These are phyloP conservation scores for Pipistrellus pipistrellus DNA, from an alignment of 2,797 vertebrate genomes.

Conservation along the genomic window DNA sequence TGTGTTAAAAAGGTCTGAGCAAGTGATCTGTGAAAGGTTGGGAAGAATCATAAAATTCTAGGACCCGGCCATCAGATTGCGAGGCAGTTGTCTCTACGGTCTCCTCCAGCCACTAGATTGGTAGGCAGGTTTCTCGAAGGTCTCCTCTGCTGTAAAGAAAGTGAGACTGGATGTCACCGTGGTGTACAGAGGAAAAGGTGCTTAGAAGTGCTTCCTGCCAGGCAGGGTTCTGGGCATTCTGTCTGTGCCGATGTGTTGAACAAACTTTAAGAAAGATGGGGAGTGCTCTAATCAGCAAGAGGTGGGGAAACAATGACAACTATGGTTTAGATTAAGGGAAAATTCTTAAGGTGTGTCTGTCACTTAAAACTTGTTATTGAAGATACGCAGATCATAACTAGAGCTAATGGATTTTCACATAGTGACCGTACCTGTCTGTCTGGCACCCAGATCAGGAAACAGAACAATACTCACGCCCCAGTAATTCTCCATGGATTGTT, in stretches of 20 bases:
- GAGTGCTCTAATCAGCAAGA: background rate
- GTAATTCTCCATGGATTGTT: background rate
- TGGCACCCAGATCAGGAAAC: background rate
- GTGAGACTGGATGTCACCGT: accelerated
- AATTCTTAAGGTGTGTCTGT: background rate
- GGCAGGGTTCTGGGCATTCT: background rate
- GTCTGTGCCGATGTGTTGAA: background rate
- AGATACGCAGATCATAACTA: background rate
- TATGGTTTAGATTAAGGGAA: conserved; percentile 3
- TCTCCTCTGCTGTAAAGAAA: background rate
- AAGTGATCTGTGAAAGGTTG: background rate
- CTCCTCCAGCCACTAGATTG: background rate
- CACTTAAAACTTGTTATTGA: background rate
- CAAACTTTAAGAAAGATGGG: background rate
- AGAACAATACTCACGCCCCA: background rate
- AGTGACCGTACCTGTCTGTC: background rate
- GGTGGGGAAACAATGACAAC: background rate
- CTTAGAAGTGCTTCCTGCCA: background rate
- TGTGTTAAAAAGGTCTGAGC: background rate
- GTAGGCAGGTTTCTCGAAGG: background rate
- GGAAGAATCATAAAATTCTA: background rate
- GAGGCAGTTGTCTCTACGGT: no score
- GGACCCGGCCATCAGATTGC: background rate
- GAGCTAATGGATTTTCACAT: background rate
- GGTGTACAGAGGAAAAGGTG: accelerated